These are phyloP conservation scores for Drosophila buzzatii DNA, from an alignment of 2,888 invertebrate species.

Conservation along the genomic window DNA sequence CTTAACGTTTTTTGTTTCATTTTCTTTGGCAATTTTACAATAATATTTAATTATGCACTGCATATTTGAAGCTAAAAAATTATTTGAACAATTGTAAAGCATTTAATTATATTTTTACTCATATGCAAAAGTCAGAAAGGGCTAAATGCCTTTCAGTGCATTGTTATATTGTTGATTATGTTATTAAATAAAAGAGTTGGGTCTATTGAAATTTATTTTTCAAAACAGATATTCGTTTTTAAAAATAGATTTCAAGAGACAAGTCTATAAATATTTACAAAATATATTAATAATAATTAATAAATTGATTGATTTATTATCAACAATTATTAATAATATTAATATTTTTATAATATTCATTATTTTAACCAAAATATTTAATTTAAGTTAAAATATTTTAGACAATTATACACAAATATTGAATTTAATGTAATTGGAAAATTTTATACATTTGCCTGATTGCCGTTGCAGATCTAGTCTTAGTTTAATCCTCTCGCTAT, in stretches of 20 bases:
- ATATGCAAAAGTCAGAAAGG: background rate
- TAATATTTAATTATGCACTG: slow-evolving; percentile 26
- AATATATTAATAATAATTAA: too few species aligned
- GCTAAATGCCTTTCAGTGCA: background rate
- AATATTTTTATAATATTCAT: too few species aligned
- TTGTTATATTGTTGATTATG: background rate
- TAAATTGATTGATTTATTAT: too few species aligned
- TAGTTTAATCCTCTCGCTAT: background rate
- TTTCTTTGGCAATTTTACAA: slow-evolving; percentile 11
- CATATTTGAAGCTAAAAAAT: slow-evolving; percentile 13
- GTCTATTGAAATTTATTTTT: background rate
- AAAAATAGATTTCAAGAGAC: too few species aligned
- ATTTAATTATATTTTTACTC: slow-evolving; percentile 17
- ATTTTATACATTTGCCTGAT: background rate
- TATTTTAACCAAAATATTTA: too few species aligned
- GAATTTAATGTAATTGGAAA: background rate
- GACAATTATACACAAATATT: too few species aligned
- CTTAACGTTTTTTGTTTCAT: slow-evolving; percentile 13
- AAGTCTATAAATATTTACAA: too few species aligned
- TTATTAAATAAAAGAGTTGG: background rate
- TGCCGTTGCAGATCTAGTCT: background rate
- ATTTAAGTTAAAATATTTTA: too few species aligned
- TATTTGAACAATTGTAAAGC: slow-evolving; percentile 6
- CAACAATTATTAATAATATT: too few species aligned
- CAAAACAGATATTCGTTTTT: background rate